Percentiles rank a stretch among this genome's conserved stretches.
phyloP scores from a whole-genome alignment of 2,113 vertebrate genomes.

The Leptocoma aspasia region DNA sequence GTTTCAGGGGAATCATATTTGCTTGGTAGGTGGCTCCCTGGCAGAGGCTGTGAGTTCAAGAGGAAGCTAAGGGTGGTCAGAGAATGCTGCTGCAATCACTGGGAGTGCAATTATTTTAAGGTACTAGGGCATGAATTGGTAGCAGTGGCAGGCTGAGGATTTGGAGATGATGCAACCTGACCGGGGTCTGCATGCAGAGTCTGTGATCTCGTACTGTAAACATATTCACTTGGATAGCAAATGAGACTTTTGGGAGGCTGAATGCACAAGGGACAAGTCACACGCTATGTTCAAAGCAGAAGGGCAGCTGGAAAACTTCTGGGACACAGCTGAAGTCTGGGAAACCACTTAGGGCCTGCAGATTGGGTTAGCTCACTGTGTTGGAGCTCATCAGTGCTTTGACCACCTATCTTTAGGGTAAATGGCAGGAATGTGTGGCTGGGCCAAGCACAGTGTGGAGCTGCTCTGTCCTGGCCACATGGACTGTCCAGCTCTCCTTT shows the following conservation, averaged over 20 bases:
- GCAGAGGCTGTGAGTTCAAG: not conserved
- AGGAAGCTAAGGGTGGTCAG: not conserved
- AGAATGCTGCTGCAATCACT: not conserved
- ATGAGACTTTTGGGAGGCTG: not conserved
- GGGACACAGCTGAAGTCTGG: not conserved
- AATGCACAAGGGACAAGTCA: not conserved
- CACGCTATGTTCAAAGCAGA: not conserved
- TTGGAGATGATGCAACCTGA: not conserved
- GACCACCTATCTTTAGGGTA: not conserved
- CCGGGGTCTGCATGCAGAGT: not conserved
- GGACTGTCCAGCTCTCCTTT: not conserved
- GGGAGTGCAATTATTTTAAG: slow-evolving; percentile 13
- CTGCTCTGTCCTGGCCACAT: not conserved
- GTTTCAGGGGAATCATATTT: not conserved
- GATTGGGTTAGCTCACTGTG: accelerated
- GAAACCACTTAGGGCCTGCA: not conserved
- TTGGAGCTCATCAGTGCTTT: not conserved
- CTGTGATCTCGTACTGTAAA: not conserved
- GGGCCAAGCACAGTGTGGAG: not conserved
- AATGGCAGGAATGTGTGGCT: not conserved
- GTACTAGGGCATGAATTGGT: not conserved
- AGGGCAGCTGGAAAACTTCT: slow-evolving; percentile 5
- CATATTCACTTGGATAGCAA: not conserved
- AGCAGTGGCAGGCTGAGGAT: not conserved
- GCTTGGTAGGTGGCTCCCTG: not conserved